These are phyloP conservation scores for Leptobrachium ailaonicum DNA, from an alignment of 2,113 vertebrate genomes.

Conservation along the genomic window DNA sequence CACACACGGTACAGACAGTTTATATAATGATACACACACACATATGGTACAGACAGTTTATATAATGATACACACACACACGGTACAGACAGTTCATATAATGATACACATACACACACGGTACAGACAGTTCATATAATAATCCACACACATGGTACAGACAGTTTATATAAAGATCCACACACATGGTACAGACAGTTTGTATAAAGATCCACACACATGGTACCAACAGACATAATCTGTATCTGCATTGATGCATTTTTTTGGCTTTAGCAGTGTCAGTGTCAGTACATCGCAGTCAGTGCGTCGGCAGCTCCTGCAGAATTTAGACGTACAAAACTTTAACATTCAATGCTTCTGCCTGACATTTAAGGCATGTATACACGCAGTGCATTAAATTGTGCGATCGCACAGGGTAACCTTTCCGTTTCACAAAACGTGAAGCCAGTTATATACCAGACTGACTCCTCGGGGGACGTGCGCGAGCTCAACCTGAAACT, in stretches of 20 bases:
- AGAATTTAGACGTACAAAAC: neutral
- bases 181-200: no score
- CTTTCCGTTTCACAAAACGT: slow-evolving; percentile 13
- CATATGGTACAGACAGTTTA: no score
- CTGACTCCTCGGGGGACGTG: neutral
- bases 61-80: no score
- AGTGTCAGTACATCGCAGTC: neutral
- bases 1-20: no score
- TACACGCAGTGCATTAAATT: neutral
- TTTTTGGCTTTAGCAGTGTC: neutral
- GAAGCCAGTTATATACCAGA: neutral
- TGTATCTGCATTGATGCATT: neutral
- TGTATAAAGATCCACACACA: no score
- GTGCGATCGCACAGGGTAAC: neutral
- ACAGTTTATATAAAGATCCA: no score
- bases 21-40: no score
- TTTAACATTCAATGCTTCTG: neutral
- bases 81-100: no score
- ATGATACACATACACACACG: no score
- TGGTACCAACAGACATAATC: no score
- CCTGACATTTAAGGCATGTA: slow-evolving; percentile 19
- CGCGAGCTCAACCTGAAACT: neutral
- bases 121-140: no score
- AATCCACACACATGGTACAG: no score
- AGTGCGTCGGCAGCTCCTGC: neutral